Conservation (phyloP, 2,888 invertebrate species). For the Meta bourneti region DNA sequence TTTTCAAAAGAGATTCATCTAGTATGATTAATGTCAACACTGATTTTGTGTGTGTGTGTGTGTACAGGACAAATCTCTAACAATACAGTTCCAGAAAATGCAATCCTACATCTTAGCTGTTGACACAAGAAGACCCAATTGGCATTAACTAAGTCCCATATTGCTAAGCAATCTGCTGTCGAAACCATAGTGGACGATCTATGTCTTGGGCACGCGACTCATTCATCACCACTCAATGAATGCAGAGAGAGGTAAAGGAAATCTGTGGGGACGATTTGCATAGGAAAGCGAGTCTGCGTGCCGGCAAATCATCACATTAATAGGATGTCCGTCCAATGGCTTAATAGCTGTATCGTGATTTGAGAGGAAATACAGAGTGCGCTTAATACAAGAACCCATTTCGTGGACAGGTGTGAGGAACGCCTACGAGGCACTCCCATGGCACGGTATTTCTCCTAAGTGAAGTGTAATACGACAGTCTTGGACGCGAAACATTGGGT, state of each 20-base stretch:
- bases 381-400: slow-evolving; percentile 60
- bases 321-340: slow-evolving; percentile 36
- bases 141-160: too few relatives aligned
- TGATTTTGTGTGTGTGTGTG: too few relatives aligned
- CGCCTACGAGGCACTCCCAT: slow-evolving; percentile 61
- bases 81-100: too few relatives aligned
- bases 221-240: slow-evolving; percentile 40
- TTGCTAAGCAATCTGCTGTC: too few relatives aligned
- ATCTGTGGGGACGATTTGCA: slow-evolving; percentile 47
- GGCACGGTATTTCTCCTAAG: slow-evolving; percentile 24
- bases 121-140: too few relatives aligned
- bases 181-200: too few relatives aligned
- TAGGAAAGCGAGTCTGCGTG: slow-evolving; percentile 50
- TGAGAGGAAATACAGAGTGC: slow-evolving; percentile 38
- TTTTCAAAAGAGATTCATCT: too few relatives aligned
- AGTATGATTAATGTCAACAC: too few relatives aligned
- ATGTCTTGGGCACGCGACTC: slow-evolving; percentile 30
- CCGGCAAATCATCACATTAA: slow-evolving; percentile 59
- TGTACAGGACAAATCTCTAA: too few relatives aligned
- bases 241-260: slow-evolving; percentile 12
- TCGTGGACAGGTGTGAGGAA: slow-evolving; percentile 73
- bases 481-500: not conserved
- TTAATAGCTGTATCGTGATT: slow-evolving; percentile 68
- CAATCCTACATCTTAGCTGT: too few relatives aligned
- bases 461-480: not conserved